Evolutionary conservation across 2,888 invertebrate genomes (phyloP).

Genomic region (Brachynemurus nebulosus): DNA sequence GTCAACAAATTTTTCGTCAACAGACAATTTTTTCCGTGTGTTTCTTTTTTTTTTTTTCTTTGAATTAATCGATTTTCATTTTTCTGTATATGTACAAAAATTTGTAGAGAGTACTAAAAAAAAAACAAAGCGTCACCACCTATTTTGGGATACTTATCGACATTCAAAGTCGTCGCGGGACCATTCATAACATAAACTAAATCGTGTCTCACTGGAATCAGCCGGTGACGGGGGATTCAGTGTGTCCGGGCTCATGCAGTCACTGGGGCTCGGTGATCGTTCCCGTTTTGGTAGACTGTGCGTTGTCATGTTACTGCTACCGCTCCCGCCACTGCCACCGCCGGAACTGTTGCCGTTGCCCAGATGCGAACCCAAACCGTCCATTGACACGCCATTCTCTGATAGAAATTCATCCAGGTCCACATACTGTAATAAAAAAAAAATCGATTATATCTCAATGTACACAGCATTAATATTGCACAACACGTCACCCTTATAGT

Average conservation of each 20-base stretch:
- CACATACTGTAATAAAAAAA: constrained; percentile 60
- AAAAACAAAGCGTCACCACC: constrained; percentile 6
- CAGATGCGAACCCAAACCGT: constrained; percentile 52
- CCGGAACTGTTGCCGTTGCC: constrained; percentile 40
- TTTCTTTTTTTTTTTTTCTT: too few relatives aligned
- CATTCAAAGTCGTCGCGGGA: constrained; percentile 8
- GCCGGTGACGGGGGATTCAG: constrained; percentile 81
- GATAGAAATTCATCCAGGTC: constrained; percentile 94
- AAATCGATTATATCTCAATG: too few relatives aligned
- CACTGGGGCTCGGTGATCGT: constrained; percentile 75
- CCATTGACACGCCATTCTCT: constrained; percentile 86
- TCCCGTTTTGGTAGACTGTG: constrained; percentile 67
- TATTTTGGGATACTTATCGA: constrained; percentile 8
- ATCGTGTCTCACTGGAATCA: constrained; percentile 64
- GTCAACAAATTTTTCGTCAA: too few relatives aligned
- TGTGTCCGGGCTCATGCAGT: constrained; percentile 80
- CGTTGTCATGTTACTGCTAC: constrained; percentile 42
- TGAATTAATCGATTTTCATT: too few relatives aligned
- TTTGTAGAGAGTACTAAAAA: too few relatives aligned
- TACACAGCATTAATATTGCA: too few relatives aligned
- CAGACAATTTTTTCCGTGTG: too few relatives aligned
- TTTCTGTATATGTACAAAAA: too few relatives aligned
- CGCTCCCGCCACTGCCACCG: constrained; percentile 39
- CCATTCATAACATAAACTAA: constrained; percentile 15
- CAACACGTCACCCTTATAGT: too few relatives aligned